Conservation (phyloP, 1,140 invertebrate species). For the Fopius arisanus region DNA sequence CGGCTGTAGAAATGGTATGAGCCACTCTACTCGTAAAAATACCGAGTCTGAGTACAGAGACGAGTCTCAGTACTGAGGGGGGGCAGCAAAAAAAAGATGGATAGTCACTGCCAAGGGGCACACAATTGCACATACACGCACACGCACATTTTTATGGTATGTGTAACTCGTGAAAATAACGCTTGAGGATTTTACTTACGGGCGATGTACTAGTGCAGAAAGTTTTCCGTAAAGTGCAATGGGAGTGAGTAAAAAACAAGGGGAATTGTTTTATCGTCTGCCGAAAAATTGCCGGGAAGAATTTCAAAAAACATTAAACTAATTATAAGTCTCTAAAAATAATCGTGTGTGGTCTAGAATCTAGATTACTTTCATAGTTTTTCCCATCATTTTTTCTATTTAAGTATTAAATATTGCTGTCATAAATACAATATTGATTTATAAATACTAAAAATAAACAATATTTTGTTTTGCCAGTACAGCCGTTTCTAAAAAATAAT, state of each 20-base stretch:
- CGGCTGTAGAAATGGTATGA: background rate
- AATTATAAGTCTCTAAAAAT: too few species aligned
- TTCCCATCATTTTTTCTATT: too few species aligned
- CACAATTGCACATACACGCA: background rate
- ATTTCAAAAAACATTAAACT: too few species aligned
- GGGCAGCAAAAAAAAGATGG: background rate
- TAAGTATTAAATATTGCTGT: too few species aligned
- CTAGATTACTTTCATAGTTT: too few species aligned
- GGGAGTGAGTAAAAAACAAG: background rate
- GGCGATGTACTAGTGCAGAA: background rate
- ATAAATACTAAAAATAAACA: too few species aligned
- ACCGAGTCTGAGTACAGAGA: slow-evolving; percentile 5
- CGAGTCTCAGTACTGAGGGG: background rate
- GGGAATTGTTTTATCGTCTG: too few species aligned
- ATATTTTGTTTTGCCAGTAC: too few species aligned
- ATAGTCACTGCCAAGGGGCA: background rate
- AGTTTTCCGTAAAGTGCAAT: background rate
- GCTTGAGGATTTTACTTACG: background rate
- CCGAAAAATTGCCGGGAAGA: too few species aligned
- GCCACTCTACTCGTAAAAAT: slow-evolving; percentile 20
- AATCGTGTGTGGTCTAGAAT: too few species aligned
- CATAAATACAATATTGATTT: too few species aligned
- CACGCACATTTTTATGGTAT: background rate
- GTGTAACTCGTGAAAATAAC: slow-evolving; percentile 3
- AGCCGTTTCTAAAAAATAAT: too few species aligned